phyloP scores from a whole-genome alignment of 2,113 vertebrate genomes.

The Philantomba maxwellii region DNA sequence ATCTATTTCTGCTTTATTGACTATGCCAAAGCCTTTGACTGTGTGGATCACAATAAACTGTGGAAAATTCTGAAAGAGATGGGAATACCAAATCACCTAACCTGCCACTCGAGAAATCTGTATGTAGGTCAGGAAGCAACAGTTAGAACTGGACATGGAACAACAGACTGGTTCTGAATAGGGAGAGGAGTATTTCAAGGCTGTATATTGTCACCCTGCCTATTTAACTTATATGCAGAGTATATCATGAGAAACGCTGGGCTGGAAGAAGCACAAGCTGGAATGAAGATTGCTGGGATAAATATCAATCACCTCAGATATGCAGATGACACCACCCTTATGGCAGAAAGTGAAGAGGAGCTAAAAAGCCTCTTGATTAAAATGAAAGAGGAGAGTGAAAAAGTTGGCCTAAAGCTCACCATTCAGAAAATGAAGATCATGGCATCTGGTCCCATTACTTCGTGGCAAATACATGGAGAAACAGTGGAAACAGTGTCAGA shows the following conservation, averaged over 20 bases:
- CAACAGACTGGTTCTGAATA: background rate
- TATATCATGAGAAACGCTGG: background rate
- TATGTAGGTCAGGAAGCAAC: background rate
- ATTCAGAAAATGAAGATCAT: background rate
- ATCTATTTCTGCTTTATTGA: background rate
- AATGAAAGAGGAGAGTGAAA: background rate
- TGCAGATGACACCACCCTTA: background rate
- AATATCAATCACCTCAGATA: background rate
- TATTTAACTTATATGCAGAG: background rate
- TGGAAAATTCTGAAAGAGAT: background rate
- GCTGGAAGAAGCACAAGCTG: background rate
- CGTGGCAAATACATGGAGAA: background rate
- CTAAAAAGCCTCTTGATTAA: background rate
- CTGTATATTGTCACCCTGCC: background rate
- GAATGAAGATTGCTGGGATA: background rate
- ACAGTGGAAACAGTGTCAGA: background rate
- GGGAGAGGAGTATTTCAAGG: background rate
- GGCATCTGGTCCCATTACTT: background rate
- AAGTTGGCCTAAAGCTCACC: background rate
- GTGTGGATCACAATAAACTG: background rate
- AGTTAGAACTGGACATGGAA: background rate
- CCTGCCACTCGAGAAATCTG: background rate
- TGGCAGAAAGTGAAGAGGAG: background rate
- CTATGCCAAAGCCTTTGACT: background rate
- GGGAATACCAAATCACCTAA: background rate